Percentiles rank a stretch among this genome's conserved stretches.
These are phyloP conservation scores for Coilia nasus DNA, from an alignment of 2,797 vertebrate species.

Conservation along the genomic window DNA sequence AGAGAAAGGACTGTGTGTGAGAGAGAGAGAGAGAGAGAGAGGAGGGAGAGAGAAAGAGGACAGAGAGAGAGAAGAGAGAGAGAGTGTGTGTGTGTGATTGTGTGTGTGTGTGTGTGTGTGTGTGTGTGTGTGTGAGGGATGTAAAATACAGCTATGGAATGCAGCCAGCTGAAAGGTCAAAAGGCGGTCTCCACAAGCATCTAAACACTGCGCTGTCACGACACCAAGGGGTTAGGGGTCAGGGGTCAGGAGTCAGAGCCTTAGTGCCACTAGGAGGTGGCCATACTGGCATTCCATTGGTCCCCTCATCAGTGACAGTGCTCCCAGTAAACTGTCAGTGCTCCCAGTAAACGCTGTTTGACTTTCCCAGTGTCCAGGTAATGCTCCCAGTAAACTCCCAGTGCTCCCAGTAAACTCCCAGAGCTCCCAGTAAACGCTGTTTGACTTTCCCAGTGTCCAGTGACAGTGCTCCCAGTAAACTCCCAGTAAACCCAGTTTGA, in stretches of 20 bases:
- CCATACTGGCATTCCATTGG: neutral
- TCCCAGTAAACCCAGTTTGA: no score
- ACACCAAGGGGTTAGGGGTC: neutral
- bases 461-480: no score
- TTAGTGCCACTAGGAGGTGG: neutral
- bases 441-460: no score
- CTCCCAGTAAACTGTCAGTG: neutral
- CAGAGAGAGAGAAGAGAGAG: no score
- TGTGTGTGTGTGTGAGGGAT: no score
- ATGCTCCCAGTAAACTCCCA: no score
- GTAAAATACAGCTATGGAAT: neutral
- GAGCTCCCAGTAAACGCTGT: neutral
- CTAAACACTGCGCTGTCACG: neutral
- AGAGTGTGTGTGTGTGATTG: no score
- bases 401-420: no score
- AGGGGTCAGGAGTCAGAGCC: neutral
- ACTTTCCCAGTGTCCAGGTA: neutral
- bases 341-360: neutral
- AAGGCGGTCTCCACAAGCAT: neutral
- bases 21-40: no score
- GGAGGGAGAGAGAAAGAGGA: no score
- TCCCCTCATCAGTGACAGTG: neutral
- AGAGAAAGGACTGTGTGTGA: no score
- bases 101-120: no score
- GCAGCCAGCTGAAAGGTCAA: neutral